Evolutionary conservation across 2,888 invertebrate species (phyloP).

Genomic region (Tipula unca): DNA sequence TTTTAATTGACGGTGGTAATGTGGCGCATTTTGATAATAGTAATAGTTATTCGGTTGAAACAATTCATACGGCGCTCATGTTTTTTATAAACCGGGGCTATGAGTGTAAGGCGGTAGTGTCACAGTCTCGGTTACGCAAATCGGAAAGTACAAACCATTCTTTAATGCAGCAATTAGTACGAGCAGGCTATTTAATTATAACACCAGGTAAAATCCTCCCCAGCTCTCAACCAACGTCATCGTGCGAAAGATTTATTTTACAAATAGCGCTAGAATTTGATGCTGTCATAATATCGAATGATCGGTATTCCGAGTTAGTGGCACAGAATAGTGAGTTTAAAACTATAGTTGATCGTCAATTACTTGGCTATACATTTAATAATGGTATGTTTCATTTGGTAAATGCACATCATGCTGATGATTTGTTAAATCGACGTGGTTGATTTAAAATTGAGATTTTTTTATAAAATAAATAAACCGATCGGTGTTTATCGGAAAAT

Average conservation of each 20-base stretch:
- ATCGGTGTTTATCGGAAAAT: too few relatives aligned
- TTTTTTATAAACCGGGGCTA: constrained; percentile 67
- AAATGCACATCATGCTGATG: neutral
- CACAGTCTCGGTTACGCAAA: constrained; percentile 48
- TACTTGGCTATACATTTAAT: neutral
- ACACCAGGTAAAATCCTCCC: constrained; percentile 67
- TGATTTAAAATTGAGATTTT: neutral
- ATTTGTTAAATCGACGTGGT: neutral
- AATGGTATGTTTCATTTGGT: neutral
- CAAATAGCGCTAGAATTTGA: constrained; percentile 62
- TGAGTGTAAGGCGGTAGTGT: constrained; percentile 65
- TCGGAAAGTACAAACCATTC: constrained; percentile 47
- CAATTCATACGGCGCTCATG: constrained; percentile 65
- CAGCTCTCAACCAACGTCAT: neutral
- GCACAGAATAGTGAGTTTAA: neutral
- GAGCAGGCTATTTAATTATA: constrained; percentile 53
- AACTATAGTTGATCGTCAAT: neutral
- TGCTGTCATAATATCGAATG: constrained; percentile 65
- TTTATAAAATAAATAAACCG: too few relatives aligned
- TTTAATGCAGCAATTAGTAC: constrained; percentile 52
- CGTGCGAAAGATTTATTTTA: constrained; percentile 56
- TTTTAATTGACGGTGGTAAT: constrained; percentile 77
- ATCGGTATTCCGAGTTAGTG: constrained; percentile 60
- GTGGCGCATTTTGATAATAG: constrained; percentile 61
- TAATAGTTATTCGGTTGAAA: constrained; percentile 61